phyloP scores from a whole-genome alignment of 1,140 invertebrate species.

The Danaus melanippus region DNA sequence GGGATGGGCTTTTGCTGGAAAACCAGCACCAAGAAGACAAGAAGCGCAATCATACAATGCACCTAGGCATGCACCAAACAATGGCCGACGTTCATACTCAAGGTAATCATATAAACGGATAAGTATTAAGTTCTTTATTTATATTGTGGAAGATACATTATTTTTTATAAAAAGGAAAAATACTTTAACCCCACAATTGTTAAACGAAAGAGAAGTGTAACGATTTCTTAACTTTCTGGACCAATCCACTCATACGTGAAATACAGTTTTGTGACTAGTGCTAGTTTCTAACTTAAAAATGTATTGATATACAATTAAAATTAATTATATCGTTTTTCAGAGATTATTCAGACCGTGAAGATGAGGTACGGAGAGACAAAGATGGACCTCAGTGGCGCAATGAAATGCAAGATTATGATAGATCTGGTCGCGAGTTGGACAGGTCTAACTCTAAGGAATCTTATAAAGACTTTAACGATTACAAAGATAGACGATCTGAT shows the following conservation, averaged over 20 bases:
- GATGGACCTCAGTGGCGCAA: slow-evolving; percentile 63
- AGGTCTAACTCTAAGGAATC: slow-evolving; percentile 67
- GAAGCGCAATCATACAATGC: slow-evolving; percentile 53
- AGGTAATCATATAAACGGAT: slow-evolving; percentile 30
- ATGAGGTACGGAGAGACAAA: slow-evolving; percentile 60
- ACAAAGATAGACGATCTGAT: slow-evolving; percentile 59
- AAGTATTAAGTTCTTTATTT: too few relatives aligned
- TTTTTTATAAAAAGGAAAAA: too few relatives aligned
- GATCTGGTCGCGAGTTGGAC: slow-evolving; percentile 57
- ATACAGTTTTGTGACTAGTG: too few relatives aligned
- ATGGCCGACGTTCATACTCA: slow-evolving; percentile 60
- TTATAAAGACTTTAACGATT: slow-evolving; percentile 58
- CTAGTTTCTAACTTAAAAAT: neutral
- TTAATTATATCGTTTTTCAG: slow-evolving; percentile 31
- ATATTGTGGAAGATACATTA: too few relatives aligned
- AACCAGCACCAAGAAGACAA: slow-evolving; percentile 63
- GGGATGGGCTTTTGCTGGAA: slow-evolving; percentile 53
- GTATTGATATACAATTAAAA: slow-evolving; percentile 1
- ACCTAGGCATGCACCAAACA: slow-evolving; percentile 51
- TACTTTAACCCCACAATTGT: too few relatives aligned
- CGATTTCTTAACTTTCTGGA: too few relatives aligned
- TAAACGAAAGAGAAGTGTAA: too few relatives aligned
- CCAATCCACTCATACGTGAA: too few relatives aligned
- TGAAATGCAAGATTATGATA: slow-evolving; percentile 68
- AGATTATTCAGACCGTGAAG: slow-evolving; percentile 65